Evolutionary conservation across 2,797 vertebrate species (phyloP), one percentile per base, ranked within the genome.

Genomic region (Helarctos malayanus): DNA sequence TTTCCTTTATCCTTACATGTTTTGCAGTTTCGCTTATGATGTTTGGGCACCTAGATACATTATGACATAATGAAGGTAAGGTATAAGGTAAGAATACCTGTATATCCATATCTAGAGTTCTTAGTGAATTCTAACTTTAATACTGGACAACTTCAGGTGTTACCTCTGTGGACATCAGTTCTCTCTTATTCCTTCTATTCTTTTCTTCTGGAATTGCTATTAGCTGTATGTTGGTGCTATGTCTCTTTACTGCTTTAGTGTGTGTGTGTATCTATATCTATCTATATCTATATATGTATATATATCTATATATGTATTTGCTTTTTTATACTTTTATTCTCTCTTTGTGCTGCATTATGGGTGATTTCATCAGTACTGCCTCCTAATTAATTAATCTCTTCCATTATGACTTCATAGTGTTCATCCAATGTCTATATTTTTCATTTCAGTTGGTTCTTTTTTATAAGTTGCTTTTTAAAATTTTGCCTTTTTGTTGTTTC

Each of bases 51-150:
- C 35, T 88, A 57, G 41, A 21, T n/a, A 41, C 41, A 41, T 41
- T 41, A 59, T 0, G 21, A 29, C 69, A 61, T 25, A 89, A 73
- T 61, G 41, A 95, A 61, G 59, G 69, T 69, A 56, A 13, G 91
- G 41, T 25, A 89, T 15, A 52, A 76, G 69, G 69, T 63, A 56
- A 13, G 91, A 85, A 38, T 86, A 69, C 59, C 47, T 78, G 1
- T 81, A 21, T 57, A 49, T 81, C 38, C 94, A 63, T 81, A 52
- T 38, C 23, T 92, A 78, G 35, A 82, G 13, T 89, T 86, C 54
- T 57, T 45, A 69, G 32, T 81, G 38, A 71, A 65, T 76, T 97
- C 54, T 92, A 96, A 81, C 5, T 71, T 83, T 49, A 82, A 41
- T 32, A 23, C 19, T 47, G 47, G 73, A 69, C 81, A 69, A 61